These are phyloP conservation scores for Drosophila robusta DNA, from an alignment of 2,888 invertebrate species.

Conservation along the genomic window DNA sequence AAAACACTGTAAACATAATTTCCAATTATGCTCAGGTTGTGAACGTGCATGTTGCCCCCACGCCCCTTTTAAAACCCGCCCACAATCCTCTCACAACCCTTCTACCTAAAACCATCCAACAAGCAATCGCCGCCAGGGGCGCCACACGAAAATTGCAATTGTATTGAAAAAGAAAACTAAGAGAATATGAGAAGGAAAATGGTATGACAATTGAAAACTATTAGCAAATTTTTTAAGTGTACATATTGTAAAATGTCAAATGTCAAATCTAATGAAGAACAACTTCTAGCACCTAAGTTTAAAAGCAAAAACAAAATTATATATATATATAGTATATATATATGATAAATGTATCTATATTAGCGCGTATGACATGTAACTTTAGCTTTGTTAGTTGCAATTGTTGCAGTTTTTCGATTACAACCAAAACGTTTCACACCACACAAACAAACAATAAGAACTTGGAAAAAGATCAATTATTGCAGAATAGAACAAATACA, in stretches of 20 bases:
- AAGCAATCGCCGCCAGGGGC: slow-evolving; percentile 45
- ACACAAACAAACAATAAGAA: slow-evolving; percentile 10
- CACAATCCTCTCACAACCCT: neutral
- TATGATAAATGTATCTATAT: slow-evolving; percentile 57
- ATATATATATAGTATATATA: slow-evolving; percentile 27
- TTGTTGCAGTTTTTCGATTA: slow-evolving; percentile 77
- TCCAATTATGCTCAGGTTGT: slow-evolving; percentile 85
- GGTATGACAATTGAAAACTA: slow-evolving; percentile 67
- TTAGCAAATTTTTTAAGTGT: slow-evolving; percentile 79
- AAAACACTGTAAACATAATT: slow-evolving; percentile 47
- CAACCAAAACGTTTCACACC: slow-evolving; percentile 33
- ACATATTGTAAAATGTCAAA: slow-evolving; percentile 69
- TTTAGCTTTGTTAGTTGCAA: slow-evolving; percentile 79
- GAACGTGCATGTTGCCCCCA: slow-evolving; percentile 69
- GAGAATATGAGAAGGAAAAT: slow-evolving; percentile 18
- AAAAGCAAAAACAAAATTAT: slow-evolving; percentile 35
- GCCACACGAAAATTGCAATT: slow-evolving; percentile 60
- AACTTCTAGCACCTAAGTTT: slow-evolving; percentile 56
- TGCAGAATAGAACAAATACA: slow-evolving; percentile 10
- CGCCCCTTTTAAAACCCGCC: neutral
- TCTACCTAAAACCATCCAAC: slow-evolving; percentile 10
- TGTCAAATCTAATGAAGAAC: slow-evolving; percentile 44
- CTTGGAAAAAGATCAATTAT: slow-evolving; percentile 3
- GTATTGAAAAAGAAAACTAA: slow-evolving; percentile 41
- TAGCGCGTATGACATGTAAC: slow-evolving; percentile 66